Conservation (phyloP, 2,888 invertebrate genomes). For the Sinopyrophorus schimmeli region DNA sequence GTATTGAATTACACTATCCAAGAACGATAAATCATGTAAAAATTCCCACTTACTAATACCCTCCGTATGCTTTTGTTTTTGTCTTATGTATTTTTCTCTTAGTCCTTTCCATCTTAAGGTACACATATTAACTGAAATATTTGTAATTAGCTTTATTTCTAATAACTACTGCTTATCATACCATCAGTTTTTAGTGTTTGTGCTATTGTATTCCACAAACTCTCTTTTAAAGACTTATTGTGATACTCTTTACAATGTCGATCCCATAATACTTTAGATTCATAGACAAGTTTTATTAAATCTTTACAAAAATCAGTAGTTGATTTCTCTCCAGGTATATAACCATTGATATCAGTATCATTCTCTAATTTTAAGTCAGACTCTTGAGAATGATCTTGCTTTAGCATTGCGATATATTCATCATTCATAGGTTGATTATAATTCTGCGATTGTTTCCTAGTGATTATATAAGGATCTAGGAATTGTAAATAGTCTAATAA, state of each 20-base stretch:
- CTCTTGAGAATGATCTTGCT: slow-evolving; percentile 21
- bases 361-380: slow-evolving; percentile 9
- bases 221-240: slow-evolving; percentile 41
- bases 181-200: slow-evolving; percentile 38
- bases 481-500: slow-evolving; percentile 39
- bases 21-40: slow-evolving; percentile 42
- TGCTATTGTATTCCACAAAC: slow-evolving; percentile 43
- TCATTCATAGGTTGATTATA: slow-evolving; percentile 8
- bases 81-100: slow-evolving; percentile 46
- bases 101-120: slow-evolving; percentile 46
- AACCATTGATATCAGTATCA: slow-evolving; percentile 14
- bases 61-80: slow-evolving; percentile 43
- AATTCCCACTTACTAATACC: slow-evolving; percentile 45
- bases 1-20: slow-evolving; percentile 46
- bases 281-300: slow-evolving; percentile 40
- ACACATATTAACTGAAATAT: slow-evolving; percentile 36
- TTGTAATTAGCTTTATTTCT: slow-evolving; percentile 1
- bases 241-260: slow-evolving; percentile 42
- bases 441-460: slow-evolving; percentile 33
- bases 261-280: slow-evolving; percentile 46
- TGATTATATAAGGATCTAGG: slow-evolving; percentile 43
- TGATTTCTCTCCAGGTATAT: slow-evolving; percentile 8
- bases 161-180: too few relatives aligned
- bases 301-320: slow-evolving; percentile 38
- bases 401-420: slow-evolving; percentile 13